phyloP scores from a whole-genome alignment of 2,113 vertebrate species.

The Nyctibius bracteatus region DNA sequence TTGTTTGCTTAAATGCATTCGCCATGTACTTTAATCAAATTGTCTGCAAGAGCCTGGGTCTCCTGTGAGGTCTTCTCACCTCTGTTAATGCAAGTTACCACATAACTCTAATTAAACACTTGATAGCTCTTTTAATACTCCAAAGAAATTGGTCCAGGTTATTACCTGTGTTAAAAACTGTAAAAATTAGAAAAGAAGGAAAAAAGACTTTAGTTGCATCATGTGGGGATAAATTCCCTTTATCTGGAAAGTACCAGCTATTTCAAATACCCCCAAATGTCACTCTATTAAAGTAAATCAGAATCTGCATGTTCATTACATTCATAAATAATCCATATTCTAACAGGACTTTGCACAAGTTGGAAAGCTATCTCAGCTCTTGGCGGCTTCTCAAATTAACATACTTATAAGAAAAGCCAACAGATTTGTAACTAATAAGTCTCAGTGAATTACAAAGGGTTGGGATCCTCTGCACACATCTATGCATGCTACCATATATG shows the following conservation, averaged over 20 bases:
- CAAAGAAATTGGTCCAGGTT: neutral
- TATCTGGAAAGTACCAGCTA: neutral
- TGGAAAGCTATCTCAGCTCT: neutral
- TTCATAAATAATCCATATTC: neutral
- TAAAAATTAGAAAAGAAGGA: neutral
- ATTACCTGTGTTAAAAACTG: neutral
- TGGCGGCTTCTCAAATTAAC: conserved; percentile 8
- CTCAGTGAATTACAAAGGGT: neutral
- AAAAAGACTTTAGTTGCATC: neutral
- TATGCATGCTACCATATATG: conserved; percentile 86
- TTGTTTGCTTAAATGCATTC: neutral
- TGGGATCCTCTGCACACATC: conserved; percentile 29
- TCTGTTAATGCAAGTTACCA: neutral
- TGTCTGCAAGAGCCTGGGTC: neutral
- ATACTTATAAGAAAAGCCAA: conserved; percentile 5
- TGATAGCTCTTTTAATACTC: neutral
- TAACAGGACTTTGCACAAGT: neutral
- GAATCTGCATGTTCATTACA: neutral
- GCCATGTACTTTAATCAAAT: neutral
- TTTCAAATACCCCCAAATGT: neutral
- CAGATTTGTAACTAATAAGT: conserved; percentile 4
- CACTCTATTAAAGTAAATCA: neutral
- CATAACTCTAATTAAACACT: neutral
- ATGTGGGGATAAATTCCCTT: neutral
- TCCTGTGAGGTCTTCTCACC: neutral